Evolutionary conservation across 2,888 invertebrate species (phyloP), one percentile per base, ranked within the genome.

Genomic region (Keiferia lycopersicella): DNA sequence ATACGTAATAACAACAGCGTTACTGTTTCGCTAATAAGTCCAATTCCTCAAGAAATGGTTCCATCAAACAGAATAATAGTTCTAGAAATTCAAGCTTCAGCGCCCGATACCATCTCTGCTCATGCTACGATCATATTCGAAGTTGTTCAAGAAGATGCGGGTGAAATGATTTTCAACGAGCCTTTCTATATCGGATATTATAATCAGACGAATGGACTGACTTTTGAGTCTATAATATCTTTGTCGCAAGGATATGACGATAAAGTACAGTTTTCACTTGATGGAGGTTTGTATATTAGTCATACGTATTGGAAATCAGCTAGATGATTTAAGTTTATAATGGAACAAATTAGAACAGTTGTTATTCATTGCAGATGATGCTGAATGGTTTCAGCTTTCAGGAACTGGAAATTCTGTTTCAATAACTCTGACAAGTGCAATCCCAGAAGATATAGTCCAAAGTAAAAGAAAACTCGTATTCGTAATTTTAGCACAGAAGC

Each of bases 31-130:
- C 53, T 53, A 7, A 12, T n/a, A 0, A 53, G 26, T 12, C 10
- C 66, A 1, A 73, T 78, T 6, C 71, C 79, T 7, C 71, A 73
- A 51, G 67, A 73, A n/a, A 22, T 61, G 3, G 61, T 80, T 62
- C 72, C 77, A 6, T 38, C 56, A 10, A 78, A 74, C 63, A 51
- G 68, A 56, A 64, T 79, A 11, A 72, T 78, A 39, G 14, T 77
- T 16, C 64, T 80, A 0, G 73, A 75, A 51, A 53, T 81, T 16
- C 69, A 71, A 66, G 81, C 79, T 20, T 67, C 74, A 18, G 74
- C 75, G 11, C 68, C 74, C 1, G 63, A 70, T 63, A 65, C 74
- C n/a, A n/a, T 71, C 22, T 53, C 64, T n/a, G 64, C 66, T 30
- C 63, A 60, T 22, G 51, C 64, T 7, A 64, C 63, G 3, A 53